Evolutionary conservation across 2,797 vertebrate species (phyloP), one percentile per base, ranked within the genome.

Genomic region (Gymnothorax javanicus): DNA sequence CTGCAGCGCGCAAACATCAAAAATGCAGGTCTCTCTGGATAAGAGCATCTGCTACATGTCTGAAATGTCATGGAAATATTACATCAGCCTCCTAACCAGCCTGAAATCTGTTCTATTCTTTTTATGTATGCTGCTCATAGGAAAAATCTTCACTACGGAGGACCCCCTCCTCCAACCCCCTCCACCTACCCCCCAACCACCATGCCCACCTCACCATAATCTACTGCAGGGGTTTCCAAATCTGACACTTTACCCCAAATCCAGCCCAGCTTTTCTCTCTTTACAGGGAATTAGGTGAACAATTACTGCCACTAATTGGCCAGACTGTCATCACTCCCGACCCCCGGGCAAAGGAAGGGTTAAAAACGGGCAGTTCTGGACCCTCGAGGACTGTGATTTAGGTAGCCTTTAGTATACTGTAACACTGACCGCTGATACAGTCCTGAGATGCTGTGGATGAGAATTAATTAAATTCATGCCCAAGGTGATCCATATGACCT

Each of bases 1-100:
- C 11, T 6, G 20, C 62, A 23, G 4, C 62, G 0, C 1, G 20
- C 7, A 23, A 1, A 67, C 1, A 20, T 62, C 4, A 67, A 23
- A 5, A 67, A 67, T 6, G 62, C 0, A 67, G 7, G 62, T 67
- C 62, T 67, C 62, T 67, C 62, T 5, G 62, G 62, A 67, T 67
- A 67, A 67, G 62, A 67, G 62, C 62, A n/a, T n/a, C 62, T 67
- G 62, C 62, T n/a, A 67, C 20, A 67, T 67, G 62, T 67, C 62
- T 67, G n/a, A 67, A 23, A 67, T n/a, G 20, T 67, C 62, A 67
- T n/a, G 23, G 5, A n/a, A 2, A 67, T 67, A 23, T 67, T 23
- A 67, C n/a, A 20, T 67, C 20, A 23, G 62, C n/a, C 20, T 67
- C 20, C 7, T 67, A 67, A 67, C 20, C 20, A n/a, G 20, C 20